Evolutionary conservation across 2,797 vertebrate genomes (phyloP), one percentile per base, ranked within the genome.

Genomic region (Melanotaenia trifasciata): DNA sequence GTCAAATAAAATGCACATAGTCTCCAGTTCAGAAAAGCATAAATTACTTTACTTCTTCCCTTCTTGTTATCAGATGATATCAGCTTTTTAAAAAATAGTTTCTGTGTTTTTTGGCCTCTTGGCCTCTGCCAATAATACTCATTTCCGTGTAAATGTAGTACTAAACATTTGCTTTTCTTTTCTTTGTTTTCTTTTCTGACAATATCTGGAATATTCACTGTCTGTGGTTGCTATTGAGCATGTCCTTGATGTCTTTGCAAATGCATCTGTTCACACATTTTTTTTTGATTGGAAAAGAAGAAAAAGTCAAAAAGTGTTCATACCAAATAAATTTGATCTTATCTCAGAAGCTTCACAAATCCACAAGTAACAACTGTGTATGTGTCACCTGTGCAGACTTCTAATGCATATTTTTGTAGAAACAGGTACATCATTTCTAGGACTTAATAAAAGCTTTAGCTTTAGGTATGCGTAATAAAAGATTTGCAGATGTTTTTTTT

Each of bases 381-480:
- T 18, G 16, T 43, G 4, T 30, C 30, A 30, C 30, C 5, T 7
- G 13, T 33, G 30, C 32, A 20, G 12, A 38, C 18, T 45, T 64
- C 33, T 28, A 12, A 16, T 43, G 9, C 8, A n/a, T 36, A 32
- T 57, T 63, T 57, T n/a, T 43, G 28, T n/a, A 22, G 67, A 32
- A 36, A 69, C 40, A 32, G 35, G 18, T 35, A 38, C n/a, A 38
- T 1, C 59, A 26, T 70, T 61, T 35, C 3, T 64, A 35, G 20
- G 24, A 67, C 50, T 63, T 22, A 51, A 61, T 35, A 45, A 58
- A 43, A 76, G 60, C 20, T 51, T 58, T 1, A 36, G 51, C 56
- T 74, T 67, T 16, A 67, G 40, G 22, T 43, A n/a, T 43, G 14
- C 22, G 33, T 45, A 57, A 6, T 51, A 14, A 50, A 22, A 67